Percentiles rank a stretch among this genome's conserved stretches.
Conservation (phyloP, 2,797 vertebrate genomes). For the Pseudochirops corinnae region DNA sequence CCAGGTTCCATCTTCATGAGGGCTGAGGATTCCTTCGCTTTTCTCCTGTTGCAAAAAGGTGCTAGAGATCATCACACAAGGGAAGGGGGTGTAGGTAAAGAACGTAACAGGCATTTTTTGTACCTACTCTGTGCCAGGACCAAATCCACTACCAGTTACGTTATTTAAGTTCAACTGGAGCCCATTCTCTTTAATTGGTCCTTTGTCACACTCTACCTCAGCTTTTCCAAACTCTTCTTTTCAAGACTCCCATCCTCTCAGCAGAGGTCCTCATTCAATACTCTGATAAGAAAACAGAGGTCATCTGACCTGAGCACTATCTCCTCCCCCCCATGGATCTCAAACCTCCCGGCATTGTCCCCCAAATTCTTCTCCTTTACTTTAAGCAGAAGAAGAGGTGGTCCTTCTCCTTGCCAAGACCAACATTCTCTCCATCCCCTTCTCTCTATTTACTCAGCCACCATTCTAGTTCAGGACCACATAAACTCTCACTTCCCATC, state of each 20-base stretch:
- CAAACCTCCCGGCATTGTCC: neutral
- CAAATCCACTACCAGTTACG: neutral
- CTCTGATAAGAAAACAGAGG: neutral
- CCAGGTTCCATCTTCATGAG: neutral
- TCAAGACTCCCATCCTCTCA: neutral
- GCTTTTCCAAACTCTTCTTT: neutral
- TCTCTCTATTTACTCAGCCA: neutral
- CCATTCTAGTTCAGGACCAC: neutral
- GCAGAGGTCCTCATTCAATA: neutral
- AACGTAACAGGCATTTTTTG: neutral
- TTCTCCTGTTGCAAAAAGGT: neutral
- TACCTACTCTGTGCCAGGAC: neutral
- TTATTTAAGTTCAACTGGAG: neutral
- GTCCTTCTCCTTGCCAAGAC: neutral
- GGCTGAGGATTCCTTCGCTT: neutral
- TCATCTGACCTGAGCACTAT: neutral
- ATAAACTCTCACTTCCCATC: neutral
- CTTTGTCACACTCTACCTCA: neutral
- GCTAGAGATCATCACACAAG: neutral
- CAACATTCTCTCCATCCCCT: neutral
- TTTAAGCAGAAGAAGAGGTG: neutral
- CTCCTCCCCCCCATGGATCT: fast-evolving
- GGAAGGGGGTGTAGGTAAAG: neutral
- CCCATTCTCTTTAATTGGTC: neutral
- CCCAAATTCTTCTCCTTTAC: neutral